A percentile compares a stretch with the other conserved stretches of the same genome.
Evolutionary conservation across 1,140 invertebrate genomes (phyloP).

Genomic region (Dendroctonus valens): DNA sequence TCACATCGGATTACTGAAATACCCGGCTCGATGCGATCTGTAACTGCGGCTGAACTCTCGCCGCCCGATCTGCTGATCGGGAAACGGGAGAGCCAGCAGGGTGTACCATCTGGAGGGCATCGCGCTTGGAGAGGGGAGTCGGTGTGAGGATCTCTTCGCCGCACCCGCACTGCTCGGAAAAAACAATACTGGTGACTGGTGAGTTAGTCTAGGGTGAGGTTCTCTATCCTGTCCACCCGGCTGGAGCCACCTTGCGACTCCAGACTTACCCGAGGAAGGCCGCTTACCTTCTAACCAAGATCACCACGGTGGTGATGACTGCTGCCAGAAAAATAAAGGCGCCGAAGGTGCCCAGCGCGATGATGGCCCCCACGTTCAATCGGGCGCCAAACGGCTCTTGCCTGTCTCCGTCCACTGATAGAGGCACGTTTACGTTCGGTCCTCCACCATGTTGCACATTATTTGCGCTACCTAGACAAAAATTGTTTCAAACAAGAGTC

Average conservation of each 20-base stretch:
- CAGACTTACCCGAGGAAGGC: too few relatives aligned
- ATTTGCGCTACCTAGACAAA: constrained; percentile 51
- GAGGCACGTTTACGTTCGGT: constrained; percentile 67
- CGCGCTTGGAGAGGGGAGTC: constrained; percentile 52
- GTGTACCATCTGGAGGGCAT: constrained; percentile 84
- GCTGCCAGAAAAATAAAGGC: constrained; percentile 87
- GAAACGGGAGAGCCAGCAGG: constrained; percentile 84
- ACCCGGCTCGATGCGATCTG: constrained; percentile 73
- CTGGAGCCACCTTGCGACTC: too few relatives aligned
- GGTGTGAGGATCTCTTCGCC: constrained; percentile 53
- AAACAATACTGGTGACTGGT: neutral
- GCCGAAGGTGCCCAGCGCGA: constrained; percentile 85
- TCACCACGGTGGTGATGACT: constrained; percentile 84
- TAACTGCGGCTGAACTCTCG: constrained; percentile 75
- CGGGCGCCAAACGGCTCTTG: constrained; percentile 69
- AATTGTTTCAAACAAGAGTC: neutral
- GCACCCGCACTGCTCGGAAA: constrained; percentile 46
- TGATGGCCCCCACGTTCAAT: constrained; percentile 82
- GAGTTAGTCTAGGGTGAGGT: neutral
- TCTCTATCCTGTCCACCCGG: too few relatives aligned
- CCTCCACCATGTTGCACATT: constrained; percentile 54
- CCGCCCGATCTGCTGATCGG: constrained; percentile 84
- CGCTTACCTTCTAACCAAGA: constrained; percentile 83
- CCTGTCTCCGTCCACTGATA: constrained; percentile 64
- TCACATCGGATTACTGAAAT: constrained; percentile 71